These are phyloP conservation scores for Craseonycteris thonglongyai DNA, from an alignment of 2,113 vertebrate genomes.

Conservation along the genomic window DNA sequence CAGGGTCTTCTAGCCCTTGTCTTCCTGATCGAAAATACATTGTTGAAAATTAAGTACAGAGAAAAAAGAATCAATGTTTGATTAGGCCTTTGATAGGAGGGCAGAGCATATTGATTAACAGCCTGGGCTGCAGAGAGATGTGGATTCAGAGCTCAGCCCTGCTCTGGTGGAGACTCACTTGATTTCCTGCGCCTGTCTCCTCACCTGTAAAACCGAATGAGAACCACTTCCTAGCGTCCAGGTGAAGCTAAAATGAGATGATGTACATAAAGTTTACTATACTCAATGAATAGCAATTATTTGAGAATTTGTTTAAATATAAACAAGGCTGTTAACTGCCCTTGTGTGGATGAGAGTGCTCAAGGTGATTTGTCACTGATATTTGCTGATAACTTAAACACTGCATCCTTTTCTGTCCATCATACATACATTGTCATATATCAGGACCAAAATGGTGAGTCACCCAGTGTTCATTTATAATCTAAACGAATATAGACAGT, in stretches of 20 bases:
- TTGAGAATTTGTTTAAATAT: neutral
- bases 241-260: neutral
- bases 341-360: neutral
- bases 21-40: neutral
- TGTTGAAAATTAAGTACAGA: slow-evolving; percentile 4
- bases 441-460: neutral
- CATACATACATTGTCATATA: neutral
- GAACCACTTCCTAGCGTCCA: neutral
- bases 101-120: neutral
- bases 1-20: neutral
- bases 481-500: neutral
- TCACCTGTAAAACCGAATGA: neutral
- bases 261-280: neutral
- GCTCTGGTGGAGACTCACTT: neutral
- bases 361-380: neutral
- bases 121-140: neutral
- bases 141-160: neutral
- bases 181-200: neutral
- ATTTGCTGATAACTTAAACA: neutral
- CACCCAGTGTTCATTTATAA: neutral
- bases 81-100: neutral
- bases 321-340: neutral
- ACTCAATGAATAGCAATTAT: neutral
- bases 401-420: neutral
- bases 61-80: neutral